Conservation (phyloP, 2,888 invertebrate species). For the Pyrgus malvae region DNA sequence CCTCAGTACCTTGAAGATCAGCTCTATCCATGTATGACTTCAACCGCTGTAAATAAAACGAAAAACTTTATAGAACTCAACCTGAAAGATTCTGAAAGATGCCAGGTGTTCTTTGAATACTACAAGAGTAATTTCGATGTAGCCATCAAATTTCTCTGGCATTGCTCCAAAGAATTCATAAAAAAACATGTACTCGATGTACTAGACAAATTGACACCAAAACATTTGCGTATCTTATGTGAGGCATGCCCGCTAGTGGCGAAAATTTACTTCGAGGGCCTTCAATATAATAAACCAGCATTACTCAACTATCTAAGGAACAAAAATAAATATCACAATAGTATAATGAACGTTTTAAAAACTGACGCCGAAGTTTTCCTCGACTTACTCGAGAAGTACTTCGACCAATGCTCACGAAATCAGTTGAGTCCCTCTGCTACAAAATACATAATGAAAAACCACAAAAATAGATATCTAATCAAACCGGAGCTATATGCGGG, state of each 20-base stretch:
- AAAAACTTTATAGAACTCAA: conserved; percentile 51
- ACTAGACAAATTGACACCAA: conserved; percentile 46
- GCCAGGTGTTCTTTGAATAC: conserved; percentile 53
- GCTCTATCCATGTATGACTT: conserved; percentile 56
- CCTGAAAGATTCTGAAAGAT: conserved; percentile 44
- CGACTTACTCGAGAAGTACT: conserved; percentile 52
- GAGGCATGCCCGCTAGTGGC: conserved; percentile 48
- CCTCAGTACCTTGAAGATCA: conserved; percentile 52
- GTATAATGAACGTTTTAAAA: conserved; percentile 49
- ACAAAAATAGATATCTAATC: conserved; percentile 45
- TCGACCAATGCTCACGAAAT: conserved; percentile 31
- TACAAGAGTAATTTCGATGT: conserved; percentile 45
- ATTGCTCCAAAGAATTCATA: conserved; percentile 49
- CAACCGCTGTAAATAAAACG: conserved; percentile 53
- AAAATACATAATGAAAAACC: conserved; percentile 45
- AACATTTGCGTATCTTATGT: conserved; percentile 49
- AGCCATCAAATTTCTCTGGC: conserved; percentile 50
- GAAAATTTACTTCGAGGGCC: conserved; percentile 48
- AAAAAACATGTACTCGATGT: conserved; percentile 41
- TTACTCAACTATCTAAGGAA: conserved; percentile 35
- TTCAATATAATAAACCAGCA: conserved; percentile 40
- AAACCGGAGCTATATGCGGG: conserved; percentile 54
- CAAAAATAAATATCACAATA: conserved; percentile 40
- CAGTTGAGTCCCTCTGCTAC: conserved; percentile 43
- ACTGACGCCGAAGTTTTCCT: conserved; percentile 46